Conservation (phyloP, 2,113 vertebrate species). For the Phalacrocorax pelagicus region DNA sequence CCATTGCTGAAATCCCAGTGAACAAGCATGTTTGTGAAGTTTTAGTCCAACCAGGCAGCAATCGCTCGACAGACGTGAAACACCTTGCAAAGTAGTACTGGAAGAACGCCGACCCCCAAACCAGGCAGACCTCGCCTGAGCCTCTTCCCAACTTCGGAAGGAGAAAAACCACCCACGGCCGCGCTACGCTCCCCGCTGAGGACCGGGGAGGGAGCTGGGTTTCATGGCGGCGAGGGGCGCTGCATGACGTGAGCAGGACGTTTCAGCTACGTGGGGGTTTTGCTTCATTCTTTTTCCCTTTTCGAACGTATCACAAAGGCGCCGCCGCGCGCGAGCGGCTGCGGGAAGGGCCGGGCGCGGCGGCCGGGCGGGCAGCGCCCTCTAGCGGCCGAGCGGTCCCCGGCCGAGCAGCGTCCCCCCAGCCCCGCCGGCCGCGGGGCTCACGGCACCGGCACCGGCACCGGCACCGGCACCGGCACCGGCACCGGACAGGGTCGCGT, state of each 20-base stretch:
- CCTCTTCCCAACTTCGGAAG: not conserved
- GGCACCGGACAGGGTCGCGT: accelerated
- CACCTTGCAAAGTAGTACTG: not conserved
- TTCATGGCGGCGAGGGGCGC: not conserved
- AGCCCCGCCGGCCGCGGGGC: not conserved
- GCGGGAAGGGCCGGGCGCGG: too few species aligned
- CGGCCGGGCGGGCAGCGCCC: too few species aligned
- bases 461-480: too few species aligned
- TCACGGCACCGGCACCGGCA: too few species aligned
- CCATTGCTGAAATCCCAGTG: not conserved
- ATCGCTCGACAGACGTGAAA: accelerated
- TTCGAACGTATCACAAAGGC: accelerated
- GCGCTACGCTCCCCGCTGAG: not conserved
- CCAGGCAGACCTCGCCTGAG: not conserved
- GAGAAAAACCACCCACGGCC: not conserved
- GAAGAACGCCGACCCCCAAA: not conserved
- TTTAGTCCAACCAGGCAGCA: not conserved
- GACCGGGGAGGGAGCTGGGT: not conserved
- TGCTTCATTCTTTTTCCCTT: too few species aligned
- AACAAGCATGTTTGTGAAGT: not conserved
- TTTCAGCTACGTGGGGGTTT: not conserved
- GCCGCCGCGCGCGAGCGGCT: too few species aligned
- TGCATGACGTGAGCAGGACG: not conserved
- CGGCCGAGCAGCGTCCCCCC: too few species aligned
- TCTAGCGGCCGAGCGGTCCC: too few species aligned